phyloP scores from a whole-genome alignment of 1,140 invertebrate species.

The Dendrolimus kikuchii region DNA sequence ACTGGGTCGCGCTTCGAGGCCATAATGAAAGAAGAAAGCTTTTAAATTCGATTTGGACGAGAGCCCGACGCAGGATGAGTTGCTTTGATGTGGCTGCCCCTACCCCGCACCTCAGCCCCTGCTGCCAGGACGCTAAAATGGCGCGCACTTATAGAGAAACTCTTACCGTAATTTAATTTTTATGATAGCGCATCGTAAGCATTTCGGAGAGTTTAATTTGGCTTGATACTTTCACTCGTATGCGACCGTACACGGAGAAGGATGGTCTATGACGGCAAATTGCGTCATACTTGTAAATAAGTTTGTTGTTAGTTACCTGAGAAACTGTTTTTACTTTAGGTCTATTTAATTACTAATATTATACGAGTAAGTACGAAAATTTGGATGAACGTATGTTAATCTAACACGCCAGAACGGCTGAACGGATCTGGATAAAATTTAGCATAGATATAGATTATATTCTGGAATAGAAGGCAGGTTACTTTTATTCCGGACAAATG shows the following conservation, averaged over 20 bases:
- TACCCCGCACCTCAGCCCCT: slow-evolving; percentile 23
- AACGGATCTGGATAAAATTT: too few relatives aligned
- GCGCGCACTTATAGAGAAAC: slow-evolving; percentile 63
- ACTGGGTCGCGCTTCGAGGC: slow-evolving; percentile 37
- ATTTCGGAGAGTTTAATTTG: slow-evolving; percentile 53
- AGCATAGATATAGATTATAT: too few relatives aligned
- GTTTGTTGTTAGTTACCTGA: neutral
- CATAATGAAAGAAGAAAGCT: slow-evolving; percentile 64
- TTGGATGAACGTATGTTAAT: too few relatives aligned
- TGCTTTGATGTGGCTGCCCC: slow-evolving; percentile 58
- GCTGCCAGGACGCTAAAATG: slow-evolving; percentile 38
- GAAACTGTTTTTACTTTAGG: too few relatives aligned
- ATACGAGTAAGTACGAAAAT: too few relatives aligned
- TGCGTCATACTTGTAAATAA: neutral
- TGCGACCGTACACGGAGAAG: slow-evolving; percentile 16
- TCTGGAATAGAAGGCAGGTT: too few relatives aligned
- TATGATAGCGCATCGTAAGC: slow-evolving; percentile 70
- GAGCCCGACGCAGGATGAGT: slow-evolving; percentile 42
- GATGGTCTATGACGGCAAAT: neutral
- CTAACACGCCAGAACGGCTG: too few relatives aligned
- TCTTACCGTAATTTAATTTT: slow-evolving; percentile 70
- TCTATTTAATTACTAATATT: too few relatives aligned
- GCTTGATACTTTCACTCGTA: slow-evolving; percentile 40
- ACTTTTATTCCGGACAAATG: too few relatives aligned
- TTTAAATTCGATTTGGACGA: slow-evolving; percentile 66